phyloP scores from a whole-genome alignment of 2,797 vertebrate species.

The Danio aesculapii region DNA sequence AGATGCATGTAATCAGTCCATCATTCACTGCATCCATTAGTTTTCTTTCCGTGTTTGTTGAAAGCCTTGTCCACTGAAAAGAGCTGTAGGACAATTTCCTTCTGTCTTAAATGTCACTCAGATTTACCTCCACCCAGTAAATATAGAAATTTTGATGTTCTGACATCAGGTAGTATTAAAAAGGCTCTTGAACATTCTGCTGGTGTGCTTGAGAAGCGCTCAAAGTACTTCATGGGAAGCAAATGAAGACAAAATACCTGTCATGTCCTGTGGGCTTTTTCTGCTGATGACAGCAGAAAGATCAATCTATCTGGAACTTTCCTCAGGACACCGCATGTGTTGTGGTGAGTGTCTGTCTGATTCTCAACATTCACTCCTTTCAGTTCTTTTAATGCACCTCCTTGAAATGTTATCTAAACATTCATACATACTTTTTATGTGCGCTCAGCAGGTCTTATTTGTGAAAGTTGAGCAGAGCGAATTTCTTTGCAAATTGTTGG shows the following conservation, averaged over 20 bases:
- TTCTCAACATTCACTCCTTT: conserved; percentile 23
- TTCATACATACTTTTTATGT: not conserved
- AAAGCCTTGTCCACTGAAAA: conserved; percentile 4
- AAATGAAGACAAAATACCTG: conserved; percentile 27
- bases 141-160: conserved; percentile 4
- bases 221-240: conserved; percentile 6
- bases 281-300: conserved; percentile 24
- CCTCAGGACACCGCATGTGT: conserved; percentile 28
- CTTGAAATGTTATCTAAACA: not conserved
- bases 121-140: not conserved
- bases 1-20: not conserved
- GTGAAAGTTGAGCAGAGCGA: not conserved
- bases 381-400: not conserved
- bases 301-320: conserved; percentile 28
- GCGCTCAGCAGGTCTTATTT: too few relatives aligned
- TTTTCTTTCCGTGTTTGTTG: not conserved
- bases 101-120: not conserved
- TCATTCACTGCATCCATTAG: conserved; percentile 22
- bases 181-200: conserved; percentile 9
- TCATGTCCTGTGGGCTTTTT: conserved; percentile 17
- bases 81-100: not conserved
- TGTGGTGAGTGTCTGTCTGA: conserved; percentile 8
- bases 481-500: not conserved
- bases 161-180: conserved; percentile 33
- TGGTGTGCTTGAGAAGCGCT: conserved; percentile 10